phyloP scores from a whole-genome alignment of 2,888 invertebrate species.

The Eumacrocentrus americanus region DNA sequence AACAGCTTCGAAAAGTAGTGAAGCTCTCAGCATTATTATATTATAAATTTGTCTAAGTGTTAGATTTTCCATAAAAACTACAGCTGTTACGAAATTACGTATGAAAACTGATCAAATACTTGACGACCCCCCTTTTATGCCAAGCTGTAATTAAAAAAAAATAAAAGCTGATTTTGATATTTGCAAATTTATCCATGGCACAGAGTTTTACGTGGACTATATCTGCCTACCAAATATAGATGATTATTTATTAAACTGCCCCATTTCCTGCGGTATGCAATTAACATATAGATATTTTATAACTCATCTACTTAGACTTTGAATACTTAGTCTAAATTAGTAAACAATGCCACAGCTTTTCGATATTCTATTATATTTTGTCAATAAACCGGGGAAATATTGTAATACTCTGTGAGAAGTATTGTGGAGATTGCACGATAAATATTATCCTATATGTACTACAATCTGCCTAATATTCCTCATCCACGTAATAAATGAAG shows the following conservation, averaged over 20 bases:
- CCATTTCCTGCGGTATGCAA: slow-evolving; percentile 12
- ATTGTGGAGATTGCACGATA: slow-evolving; percentile 50
- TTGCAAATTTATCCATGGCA: slow-evolving; percentile 6
- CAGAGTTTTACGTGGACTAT: not conserved
- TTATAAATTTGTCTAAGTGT: slow-evolving; percentile 25
- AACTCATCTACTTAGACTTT: slow-evolving; percentile 20
- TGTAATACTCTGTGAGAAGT: slow-evolving; percentile 43
- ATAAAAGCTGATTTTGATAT: not conserved
- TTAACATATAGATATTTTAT: slow-evolving; percentile 20
- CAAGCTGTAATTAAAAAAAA: slow-evolving; percentile 2
- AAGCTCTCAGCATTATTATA: slow-evolving; percentile 12
- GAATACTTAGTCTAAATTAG: slow-evolving; percentile 17
- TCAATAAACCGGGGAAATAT: slow-evolving; percentile 16
- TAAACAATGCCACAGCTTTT: slow-evolving; percentile 6
- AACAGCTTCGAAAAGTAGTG: slow-evolving; percentile 8
- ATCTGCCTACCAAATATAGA: slow-evolving; percentile 9
- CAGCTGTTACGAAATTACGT: slow-evolving; percentile 23
- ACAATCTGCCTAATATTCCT: slow-evolving; percentile 38
- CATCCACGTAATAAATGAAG: slow-evolving; percentile 34
- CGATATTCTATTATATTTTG: slow-evolving; percentile 5
- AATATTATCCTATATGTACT: slow-evolving; percentile 47
- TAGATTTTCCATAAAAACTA: slow-evolving; percentile 21
- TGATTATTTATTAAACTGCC: slow-evolving; percentile 24
- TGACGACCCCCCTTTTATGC: not conserved
- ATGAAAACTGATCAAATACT: slow-evolving; percentile 14